A percentile compares a stretch with the other conserved stretches of the same genome.
Conservation (phyloP, 1,140 invertebrate species). For the Maniola jurtina region DNA sequence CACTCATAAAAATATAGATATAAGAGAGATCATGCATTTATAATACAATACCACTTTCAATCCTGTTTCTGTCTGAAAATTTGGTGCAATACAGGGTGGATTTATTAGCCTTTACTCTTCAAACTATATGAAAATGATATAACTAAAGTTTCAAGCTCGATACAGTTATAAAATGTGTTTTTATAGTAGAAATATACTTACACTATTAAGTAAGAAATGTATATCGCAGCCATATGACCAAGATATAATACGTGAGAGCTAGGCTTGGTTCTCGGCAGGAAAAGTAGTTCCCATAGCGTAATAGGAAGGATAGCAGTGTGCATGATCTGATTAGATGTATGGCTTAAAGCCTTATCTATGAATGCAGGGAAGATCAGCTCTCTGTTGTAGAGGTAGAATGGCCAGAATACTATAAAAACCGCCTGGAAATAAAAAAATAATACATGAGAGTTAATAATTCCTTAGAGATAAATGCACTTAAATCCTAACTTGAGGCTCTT, state of each 20-base stretch:
- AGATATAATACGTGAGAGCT: conserved; percentile 36
- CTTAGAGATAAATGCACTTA: too few relatives aligned
- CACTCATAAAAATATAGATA: too few relatives aligned
- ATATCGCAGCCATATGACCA: conserved; percentile 19
- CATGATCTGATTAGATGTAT: conserved; percentile 53
- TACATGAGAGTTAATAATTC: neutral
- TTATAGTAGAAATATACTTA: conserved; percentile 37
- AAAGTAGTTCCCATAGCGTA: conserved; percentile 42
- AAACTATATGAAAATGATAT: too few relatives aligned
- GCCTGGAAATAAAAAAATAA: conserved; percentile 43
- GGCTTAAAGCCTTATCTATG: conserved; percentile 48
- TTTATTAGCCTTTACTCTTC: too few relatives aligned
- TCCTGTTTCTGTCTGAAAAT: too few relatives aligned
- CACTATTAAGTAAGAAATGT: conserved; percentile 37
- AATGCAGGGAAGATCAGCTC: conserved; percentile 50
- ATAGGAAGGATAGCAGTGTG: conserved; percentile 44
- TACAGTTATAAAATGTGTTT: too few relatives aligned
- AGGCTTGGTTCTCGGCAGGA: conserved; percentile 32
- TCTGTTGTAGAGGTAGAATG: conserved; percentile 50
- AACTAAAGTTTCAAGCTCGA: too few relatives aligned
- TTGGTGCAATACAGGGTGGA: too few relatives aligned
- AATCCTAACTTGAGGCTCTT: too few relatives aligned
- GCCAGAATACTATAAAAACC: conserved; percentile 52
- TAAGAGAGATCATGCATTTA: too few relatives aligned
- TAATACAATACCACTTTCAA: too few relatives aligned